A percentile compares a stretch with the other conserved stretches of the same genome.
Conservation (phyloP, 2,797 vertebrate genomes). For the Alectoris magna region DNA sequence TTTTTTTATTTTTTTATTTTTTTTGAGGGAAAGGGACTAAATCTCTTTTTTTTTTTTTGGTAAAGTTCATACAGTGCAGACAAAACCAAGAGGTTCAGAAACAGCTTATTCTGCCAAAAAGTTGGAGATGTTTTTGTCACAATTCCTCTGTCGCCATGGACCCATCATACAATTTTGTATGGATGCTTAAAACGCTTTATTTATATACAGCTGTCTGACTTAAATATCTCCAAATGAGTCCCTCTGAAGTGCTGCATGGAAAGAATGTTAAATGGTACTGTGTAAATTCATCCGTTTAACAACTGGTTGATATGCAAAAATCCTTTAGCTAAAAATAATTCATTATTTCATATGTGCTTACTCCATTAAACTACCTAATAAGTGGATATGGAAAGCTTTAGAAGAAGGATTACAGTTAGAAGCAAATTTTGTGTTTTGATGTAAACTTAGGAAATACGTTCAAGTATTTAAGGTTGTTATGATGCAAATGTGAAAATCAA, state of each 20-base stretch:
- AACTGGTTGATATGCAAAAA: background rate
- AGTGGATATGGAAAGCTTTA: background rate
- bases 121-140: background rate
- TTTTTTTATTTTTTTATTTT: background rate
- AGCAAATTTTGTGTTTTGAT: background rate
- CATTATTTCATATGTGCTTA: background rate
- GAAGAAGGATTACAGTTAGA: background rate
- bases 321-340: conserved; percentile 9
- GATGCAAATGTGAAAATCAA: background rate
- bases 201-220: background rate
- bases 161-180: background rate
- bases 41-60: background rate
- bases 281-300: conserved; percentile 1
- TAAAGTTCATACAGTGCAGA: background rate
- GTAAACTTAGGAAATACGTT: background rate
- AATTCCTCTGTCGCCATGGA: background rate
- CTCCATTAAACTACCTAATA: background rate
- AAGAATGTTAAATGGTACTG: background rate
- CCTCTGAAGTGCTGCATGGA: background rate
- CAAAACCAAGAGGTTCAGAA: background rate
- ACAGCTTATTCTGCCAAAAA: background rate
- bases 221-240: background rate
- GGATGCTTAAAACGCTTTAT: background rate
- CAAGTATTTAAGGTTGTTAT: background rate
- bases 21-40: background rate